A percentile compares a stretch with the other conserved stretches of the same genome.
These are phyloP conservation scores for Mamestra configurata DNA, from an alignment of 1,140 invertebrate genomes.

Conservation along the genomic window DNA sequence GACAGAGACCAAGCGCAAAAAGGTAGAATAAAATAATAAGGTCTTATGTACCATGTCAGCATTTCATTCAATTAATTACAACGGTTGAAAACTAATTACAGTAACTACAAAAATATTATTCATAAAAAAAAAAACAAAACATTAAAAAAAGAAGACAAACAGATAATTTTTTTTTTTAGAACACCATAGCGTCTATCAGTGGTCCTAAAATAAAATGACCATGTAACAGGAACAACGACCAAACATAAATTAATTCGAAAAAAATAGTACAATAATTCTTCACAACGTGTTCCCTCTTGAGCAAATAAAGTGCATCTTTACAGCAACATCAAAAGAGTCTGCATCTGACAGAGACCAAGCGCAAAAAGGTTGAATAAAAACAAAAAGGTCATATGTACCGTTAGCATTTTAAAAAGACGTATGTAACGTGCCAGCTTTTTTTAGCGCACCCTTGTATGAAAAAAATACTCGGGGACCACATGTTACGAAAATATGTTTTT, in stretches of 20 bases:
- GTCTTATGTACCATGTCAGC: neutral
- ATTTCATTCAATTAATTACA: too few relatives aligned
- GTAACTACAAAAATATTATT: too few relatives aligned
- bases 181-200: too few relatives aligned
- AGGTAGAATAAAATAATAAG: conserved; percentile 9
- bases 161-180: too few relatives aligned
- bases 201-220: too few relatives aligned
- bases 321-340: conserved; percentile 24
- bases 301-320: conserved; percentile 6
- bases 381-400: neutral
- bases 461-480: neutral
- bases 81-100: too few relatives aligned
- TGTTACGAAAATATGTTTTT: conserved; percentile 11
- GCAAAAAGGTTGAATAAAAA: conserved; percentile 7
- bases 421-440: neutral
- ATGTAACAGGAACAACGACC: too few relatives aligned
- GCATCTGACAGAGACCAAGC: neutral
- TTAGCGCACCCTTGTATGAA: neutral
- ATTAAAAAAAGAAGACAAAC: too few relatives aligned
- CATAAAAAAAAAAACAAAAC: too few relatives aligned
- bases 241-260: too few relatives aligned
- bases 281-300: neutral
- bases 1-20: neutral
- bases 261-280: neutral
- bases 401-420: too few relatives aligned